These are phyloP conservation scores for Daubentonia madagascariensis DNA, from an alignment of 2,113 vertebrate species.

Conservation along the genomic window DNA sequence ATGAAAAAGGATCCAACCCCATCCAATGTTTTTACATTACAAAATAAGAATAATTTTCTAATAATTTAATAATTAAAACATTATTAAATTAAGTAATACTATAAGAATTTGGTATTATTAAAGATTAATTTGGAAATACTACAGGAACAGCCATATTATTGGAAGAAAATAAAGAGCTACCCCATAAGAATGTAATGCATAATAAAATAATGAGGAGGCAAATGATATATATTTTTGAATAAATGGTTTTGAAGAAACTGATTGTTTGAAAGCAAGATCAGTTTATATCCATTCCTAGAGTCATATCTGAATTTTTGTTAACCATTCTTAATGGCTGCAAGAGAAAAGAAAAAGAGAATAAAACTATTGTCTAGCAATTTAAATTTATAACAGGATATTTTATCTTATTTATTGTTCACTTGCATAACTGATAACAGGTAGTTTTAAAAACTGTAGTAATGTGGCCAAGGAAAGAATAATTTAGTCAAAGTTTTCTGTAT, in stretches of 20 bases:
- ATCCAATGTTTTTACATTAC: neutral
- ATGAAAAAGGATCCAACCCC: neutral
- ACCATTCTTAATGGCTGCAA: neutral
- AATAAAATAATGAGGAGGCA: neutral
- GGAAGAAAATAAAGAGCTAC: neutral
- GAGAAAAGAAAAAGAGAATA: neutral
- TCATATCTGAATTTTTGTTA: neutral
- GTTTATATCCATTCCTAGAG: neutral
- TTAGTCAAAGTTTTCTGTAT: neutral
- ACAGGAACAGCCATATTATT: neutral
- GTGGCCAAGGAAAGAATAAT: neutral
- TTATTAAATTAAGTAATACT: neutral
- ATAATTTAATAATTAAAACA: neutral
- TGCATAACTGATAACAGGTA: neutral
- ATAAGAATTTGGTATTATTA: neutral
- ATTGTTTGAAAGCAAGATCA: conserved; percentile 11
- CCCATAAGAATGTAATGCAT: neutral
- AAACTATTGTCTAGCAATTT: neutral
- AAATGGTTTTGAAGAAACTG: neutral
- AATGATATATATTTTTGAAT: neutral
- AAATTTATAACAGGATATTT: neutral
- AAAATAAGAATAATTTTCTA: neutral
- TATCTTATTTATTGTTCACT: neutral
- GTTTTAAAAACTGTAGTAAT: neutral
- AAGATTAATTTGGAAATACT: neutral